Evolutionary conservation across 2,888 invertebrate genomes (phyloP).

Genomic region (Meghimatium bilineatum): DNA sequence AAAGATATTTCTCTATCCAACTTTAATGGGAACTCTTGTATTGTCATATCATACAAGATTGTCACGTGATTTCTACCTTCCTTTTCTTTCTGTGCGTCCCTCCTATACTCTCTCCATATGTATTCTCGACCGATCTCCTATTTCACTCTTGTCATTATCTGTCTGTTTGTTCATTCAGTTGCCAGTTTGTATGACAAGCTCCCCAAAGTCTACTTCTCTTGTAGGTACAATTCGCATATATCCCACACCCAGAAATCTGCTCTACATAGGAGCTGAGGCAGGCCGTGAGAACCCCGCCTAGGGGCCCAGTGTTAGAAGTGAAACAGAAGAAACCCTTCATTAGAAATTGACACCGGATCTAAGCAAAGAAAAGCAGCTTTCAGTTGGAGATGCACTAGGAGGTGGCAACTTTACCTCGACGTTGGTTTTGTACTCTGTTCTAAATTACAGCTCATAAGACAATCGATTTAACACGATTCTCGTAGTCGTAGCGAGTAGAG

Average conservation of each 20-base stretch:
- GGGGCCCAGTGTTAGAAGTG: background rate
- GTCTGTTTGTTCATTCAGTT: background rate
- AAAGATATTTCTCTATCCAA: background rate
- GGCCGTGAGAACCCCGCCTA: constrained; percentile 34
- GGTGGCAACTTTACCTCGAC: background rate
- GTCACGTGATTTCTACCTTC: background rate
- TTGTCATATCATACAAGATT: background rate
- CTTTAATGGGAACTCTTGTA: constrained; percentile 1
- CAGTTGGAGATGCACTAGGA: background rate
- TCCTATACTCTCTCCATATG: background rate
- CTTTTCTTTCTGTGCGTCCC: background rate
- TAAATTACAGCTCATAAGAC: constrained; percentile 26
- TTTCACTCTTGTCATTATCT: background rate
- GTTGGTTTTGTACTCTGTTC: background rate
- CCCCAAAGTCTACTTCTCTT: background rate
- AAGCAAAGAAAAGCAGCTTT: constrained; percentile 17
- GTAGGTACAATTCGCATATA: background rate
- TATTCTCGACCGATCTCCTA: too few species aligned
- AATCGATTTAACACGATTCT: constrained; percentile 18
- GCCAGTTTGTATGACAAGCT: background rate
- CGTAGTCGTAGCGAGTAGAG: background rate
- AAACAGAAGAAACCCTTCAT: constrained; percentile 13
- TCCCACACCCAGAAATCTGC: background rate
- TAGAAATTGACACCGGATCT: constrained; percentile 32
- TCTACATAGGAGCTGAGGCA: background rate